Base-by-base conservation (phyloP, 2,113 vertebrate genomes). In the Indri indri region DNA sequence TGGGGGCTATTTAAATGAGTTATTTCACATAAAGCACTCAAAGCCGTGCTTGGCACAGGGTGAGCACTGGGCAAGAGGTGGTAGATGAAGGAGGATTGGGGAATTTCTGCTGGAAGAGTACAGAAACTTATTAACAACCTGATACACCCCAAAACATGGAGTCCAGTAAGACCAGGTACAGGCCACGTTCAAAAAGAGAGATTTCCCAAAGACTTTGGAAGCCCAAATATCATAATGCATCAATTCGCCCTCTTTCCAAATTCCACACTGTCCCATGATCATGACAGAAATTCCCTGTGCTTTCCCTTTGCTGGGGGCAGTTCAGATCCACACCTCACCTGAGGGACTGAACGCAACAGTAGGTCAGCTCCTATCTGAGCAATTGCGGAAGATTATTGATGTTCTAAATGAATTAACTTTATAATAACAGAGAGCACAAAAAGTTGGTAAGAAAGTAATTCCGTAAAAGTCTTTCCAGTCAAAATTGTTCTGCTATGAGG, bases 151-250 rank as follows among this genome's bases (percentile, higher is more conserved):
- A 25, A 85, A 84, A 54, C 52, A 80, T 6, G 22, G 73, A 11
- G 11, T 32, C 61, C 17, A 17, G 7, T 47, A 76, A 89, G 23
- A 68, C 5, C 8, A 23, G 5, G 5, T 40, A 18, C 18, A 63
- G 88, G n/a, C 1, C 83, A 73, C 13, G 27, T 61, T 88, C 76
- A n/a, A 77, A 40, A 17, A 17, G 65, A 47, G 27, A 76, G 14
- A 70, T 37, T 86, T 80, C 73, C 47, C 66, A 34, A 42, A 37
- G 5, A n/a, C 52, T n/a, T 32, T 25, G 54, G 79, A 50, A 74
- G 12, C 6, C n/a, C 68, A 16, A 5, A 32, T 22, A 4, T 10
- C 13, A 34, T 0, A 66, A 11, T 3, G 5, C 4, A 14, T 45
- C 20, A 16, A 9, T 8, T 27, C 2, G 42, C 25, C 17, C n/a